Evolutionary conservation across 2,888 invertebrate species (phyloP).

Genomic region (Caenorhabditis zanzibari): DNA sequence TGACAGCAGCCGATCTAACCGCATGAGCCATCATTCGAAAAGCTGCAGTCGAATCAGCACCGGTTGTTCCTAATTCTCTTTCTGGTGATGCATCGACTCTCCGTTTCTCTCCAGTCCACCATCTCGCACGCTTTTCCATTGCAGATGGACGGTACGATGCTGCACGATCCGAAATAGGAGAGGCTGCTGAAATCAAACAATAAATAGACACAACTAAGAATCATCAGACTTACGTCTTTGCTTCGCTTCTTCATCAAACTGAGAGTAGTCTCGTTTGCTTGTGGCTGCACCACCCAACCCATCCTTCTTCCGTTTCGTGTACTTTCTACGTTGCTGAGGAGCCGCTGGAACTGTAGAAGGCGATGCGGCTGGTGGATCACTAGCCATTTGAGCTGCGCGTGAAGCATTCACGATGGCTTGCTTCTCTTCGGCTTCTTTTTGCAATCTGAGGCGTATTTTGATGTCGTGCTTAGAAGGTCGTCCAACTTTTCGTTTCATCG

Average conservation of each 20-base stretch:
- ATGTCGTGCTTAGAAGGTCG: slow-evolving; percentile 65
- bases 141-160: slow-evolving; percentile 71
- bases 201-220: background rate
- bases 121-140: slow-evolving; percentile 76
- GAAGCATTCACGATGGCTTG: slow-evolving; percentile 43
- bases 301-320: slow-evolving; percentile 70
- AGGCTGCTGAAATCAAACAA: slow-evolving; percentile 55
- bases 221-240: slow-evolving; percentile 38
- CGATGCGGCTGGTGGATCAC: background rate
- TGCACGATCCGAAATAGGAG: slow-evolving; percentile 67
- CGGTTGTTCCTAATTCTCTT: slow-evolving; percentile 65
- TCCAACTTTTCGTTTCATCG: slow-evolving; percentile 63
- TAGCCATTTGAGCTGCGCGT: slow-evolving; percentile 12
- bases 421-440: slow-evolving; percentile 50
- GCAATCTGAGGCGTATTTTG: slow-evolving; percentile 61
- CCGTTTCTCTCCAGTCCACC: slow-evolving; percentile 80
- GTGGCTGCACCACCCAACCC: slow-evolving; percentile 19
- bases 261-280: slow-evolving; percentile 44
- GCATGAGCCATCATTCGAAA: slow-evolving; percentile 77
- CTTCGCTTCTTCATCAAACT: slow-evolving; percentile 52
- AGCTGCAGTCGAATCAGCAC: slow-evolving; percentile 76
- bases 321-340: slow-evolving; percentile 61
- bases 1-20: slow-evolving; percentile 71
- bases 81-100: slow-evolving; percentile 75
- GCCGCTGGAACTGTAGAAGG: background rate